These are phyloP conservation scores for Holothuria glaberrima DNA, from an alignment of 35 echinoderm and acorn worm species.

Conservation along the genomic window DNA sequence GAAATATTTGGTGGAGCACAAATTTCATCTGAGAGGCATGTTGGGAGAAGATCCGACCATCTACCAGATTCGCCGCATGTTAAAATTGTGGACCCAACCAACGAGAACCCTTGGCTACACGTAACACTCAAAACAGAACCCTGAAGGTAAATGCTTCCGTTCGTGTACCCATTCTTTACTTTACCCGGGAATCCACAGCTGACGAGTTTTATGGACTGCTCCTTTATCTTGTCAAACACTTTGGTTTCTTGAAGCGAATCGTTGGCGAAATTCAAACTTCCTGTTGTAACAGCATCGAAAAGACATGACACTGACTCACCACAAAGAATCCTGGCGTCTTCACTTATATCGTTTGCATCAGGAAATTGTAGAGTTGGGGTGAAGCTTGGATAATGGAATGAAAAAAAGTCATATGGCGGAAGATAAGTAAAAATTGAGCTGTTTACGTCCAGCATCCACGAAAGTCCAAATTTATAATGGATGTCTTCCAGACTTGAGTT, in stretches of 20 bases:
- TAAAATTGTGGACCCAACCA: neutral
- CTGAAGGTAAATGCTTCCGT: constrained; percentile 51
- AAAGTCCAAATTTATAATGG: constrained; percentile 69
- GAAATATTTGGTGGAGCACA: too few relatives aligned
- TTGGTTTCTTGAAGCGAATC: constrained; percentile 4
- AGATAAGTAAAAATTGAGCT: constrained; percentile 72
- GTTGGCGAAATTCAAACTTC: constrained; percentile 55
- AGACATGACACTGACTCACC: constrained; percentile 49
- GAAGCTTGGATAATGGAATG: constrained; percentile 37
- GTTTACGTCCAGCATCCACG: constrained; percentile 48
- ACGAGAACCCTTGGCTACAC: constrained; percentile 34
- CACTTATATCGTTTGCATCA: constrained; percentile 36
- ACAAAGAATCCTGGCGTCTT: constrained; percentile 60
- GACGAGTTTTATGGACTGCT: constrained; percentile 57
- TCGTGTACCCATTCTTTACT: constrained; percentile 61
- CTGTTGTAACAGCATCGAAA: constrained; percentile 65
- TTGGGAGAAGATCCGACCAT: neutral
- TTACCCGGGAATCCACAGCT: constrained; percentile 69
- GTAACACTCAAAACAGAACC: constrained; percentile 40
- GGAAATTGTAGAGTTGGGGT: constrained; percentile 56
- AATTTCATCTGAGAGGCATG: too few relatives aligned
- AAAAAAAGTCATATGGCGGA: constrained; percentile 55
- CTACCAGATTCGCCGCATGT: neutral
- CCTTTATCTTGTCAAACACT: constrained; percentile 32
- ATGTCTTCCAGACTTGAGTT: constrained; percentile 50